Base-by-base conservation (phyloP, 2,888 invertebrate species). In the Drosophila borborema region DNA sequence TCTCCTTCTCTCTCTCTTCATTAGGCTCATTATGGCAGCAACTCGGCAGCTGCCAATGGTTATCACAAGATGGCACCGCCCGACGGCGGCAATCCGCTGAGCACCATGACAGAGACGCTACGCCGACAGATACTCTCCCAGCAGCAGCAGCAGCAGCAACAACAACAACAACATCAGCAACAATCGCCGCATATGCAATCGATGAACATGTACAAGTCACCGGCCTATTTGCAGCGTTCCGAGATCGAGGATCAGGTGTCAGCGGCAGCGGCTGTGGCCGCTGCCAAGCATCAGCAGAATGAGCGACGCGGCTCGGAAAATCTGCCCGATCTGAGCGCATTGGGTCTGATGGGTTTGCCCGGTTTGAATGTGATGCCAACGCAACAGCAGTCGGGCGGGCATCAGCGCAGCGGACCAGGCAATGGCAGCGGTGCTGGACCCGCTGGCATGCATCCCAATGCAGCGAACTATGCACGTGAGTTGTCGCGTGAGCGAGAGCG, bases 191-290 rank as follows among this genome's bases (percentile, higher is more conserved):
- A 91, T 23, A 77, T 87, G 8, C 92, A 91, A 63, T 86, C 92
- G 4, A 90, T 92, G 86, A 92, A 92, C 64, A 92, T 92, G 91
- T 92, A 92, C 81, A 92, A 92, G 81, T 91, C 92, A 0, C 92
- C 92, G 38, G 92, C 92, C 2, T 92, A 92, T 72, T 76, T 92
- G 70, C 92, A 92, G 48, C 88, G 92, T 28, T 92, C 92, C 16
- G 92, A 92, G 76, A 91, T 92, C 41, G 92, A 92, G 64, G 92
- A 92, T 64, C 92, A 92, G 58, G 90, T 92, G 20, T 90, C 92
- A 12, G 92, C 92, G 2, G 82, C 91, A 36, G 90, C 87, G 14
- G 86, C 90, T 16, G 92, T 92, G 3, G 82, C 91, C 34, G 90
- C 87, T 10, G 86, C 90, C 38, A 84, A 86, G 41, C 91, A 91